Evolutionary conservation across 2,113 vertebrate genomes (phyloP), one percentile per base, ranked within the genome.

Genomic region (Bubo scandiacus): DNA sequence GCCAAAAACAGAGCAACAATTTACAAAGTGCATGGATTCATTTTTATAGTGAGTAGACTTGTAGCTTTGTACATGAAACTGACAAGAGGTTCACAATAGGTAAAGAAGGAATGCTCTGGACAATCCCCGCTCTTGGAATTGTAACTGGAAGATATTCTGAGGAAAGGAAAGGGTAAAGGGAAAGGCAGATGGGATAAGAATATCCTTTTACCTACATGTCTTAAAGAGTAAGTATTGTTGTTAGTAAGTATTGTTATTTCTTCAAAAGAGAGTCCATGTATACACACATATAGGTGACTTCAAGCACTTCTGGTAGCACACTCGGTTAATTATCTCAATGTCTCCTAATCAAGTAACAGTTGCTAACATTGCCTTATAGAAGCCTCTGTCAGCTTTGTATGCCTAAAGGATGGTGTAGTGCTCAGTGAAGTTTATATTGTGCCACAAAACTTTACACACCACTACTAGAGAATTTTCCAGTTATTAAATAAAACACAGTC

Each of bases 81-180:
- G 14, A 32, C 4, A 49, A 65, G 18, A 63, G 6, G 11, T 59
- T 55, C 63, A 49, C 6, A 36, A 42, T 43, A 54, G 23, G 13
- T 51, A 72, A 66, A 84, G 40, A 30, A 18, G 10, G 6, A 19
- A 45, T 30, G 22, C 5, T 55, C 25, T 81, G 38, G 14, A 36
- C 10, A 5, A 67, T 49, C 6, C 5, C 3, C 0, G 0, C 15
- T 77, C 21, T 26, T 74, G 25, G 15, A 70, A 59, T 45, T 79
- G 45, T 73, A 70, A 27, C 21, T 75, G 21, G 51, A 55, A 57
- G 11, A 30, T 32, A 26, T 71, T 58, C 34, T 75, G 27, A n/a
- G 51, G 15, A 84, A 42, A 54, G n/a, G 21, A 52, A 80, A 91
- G 3, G 29, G 13, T 26, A 42, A 54, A 71, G 25, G 25, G 10